phyloP scores from a whole-genome alignment of 2,113 vertebrate species.

The Lepus europaeus region DNA sequence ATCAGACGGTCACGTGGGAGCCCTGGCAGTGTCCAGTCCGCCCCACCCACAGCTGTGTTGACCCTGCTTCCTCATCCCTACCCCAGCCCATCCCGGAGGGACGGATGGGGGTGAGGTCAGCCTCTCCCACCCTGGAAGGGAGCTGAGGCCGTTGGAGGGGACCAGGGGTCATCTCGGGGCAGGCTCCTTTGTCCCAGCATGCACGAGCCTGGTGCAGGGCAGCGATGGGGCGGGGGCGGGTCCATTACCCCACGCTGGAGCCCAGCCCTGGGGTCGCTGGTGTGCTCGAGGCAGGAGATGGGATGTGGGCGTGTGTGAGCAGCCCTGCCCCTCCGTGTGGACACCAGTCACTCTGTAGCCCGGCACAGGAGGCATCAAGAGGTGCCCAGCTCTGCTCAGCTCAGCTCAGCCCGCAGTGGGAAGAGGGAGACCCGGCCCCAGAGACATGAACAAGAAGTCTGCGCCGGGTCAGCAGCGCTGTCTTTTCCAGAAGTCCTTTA shows the following conservation, averaged over 20 bases:
- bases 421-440: not conserved
- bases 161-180: not conserved
- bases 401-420: not conserved
- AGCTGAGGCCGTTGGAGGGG: not conserved
- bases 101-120: slow-evolving; percentile 32
- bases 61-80: not conserved
- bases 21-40: not conserved
- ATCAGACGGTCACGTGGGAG: not conserved
- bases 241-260: fast-evolving
- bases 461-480: no score
- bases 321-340: not conserved
- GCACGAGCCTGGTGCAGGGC: not conserved
- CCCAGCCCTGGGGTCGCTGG: not conserved
- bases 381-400: not conserved
- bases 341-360: not conserved
- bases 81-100: not conserved
- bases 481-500: no score
- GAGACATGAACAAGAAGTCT: no score
- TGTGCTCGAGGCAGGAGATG: not conserved
- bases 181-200: not conserved
- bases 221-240: not conserved
- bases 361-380: not conserved
- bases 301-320: not conserved
- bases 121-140: not conserved
- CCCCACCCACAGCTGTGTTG: not conserved